These are phyloP conservation scores for Rhinopomastus cyanomelas DNA, from an alignment of 2,113 vertebrate species.

Conservation along the genomic window DNA sequence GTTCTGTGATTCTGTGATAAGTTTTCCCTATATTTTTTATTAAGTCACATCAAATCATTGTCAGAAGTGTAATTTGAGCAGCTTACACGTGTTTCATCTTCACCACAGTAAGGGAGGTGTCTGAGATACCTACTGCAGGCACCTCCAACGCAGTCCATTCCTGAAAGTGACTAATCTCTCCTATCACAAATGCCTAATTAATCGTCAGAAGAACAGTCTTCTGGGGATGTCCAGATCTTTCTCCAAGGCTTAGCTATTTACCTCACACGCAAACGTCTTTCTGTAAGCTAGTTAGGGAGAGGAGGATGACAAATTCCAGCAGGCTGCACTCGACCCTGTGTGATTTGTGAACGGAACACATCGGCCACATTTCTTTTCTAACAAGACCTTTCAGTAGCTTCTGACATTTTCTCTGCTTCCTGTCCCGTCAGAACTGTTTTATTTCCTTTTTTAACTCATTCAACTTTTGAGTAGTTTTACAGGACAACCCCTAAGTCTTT, in stretches of 20 bases:
- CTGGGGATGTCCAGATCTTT: neutral
- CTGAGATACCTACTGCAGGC: neutral
- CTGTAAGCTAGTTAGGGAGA: neutral
- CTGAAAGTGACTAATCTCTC: neutral
- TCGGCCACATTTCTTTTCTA: neutral
- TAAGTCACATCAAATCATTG: neutral
- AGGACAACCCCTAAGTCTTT: neutral
- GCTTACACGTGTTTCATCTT: neutral
- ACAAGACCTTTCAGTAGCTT: neutral
- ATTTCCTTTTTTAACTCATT: neutral
- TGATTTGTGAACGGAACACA: neutral
- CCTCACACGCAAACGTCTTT: slow-evolving; percentile 4
- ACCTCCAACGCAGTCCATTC: neutral
- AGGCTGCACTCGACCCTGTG: too few relatives aligned
- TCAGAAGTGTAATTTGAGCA: neutral
- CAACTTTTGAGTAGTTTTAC: neutral
- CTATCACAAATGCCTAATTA: slow-evolving; percentile 14
- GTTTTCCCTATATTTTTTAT: neutral
- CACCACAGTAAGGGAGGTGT: neutral
- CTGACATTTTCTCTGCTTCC: neutral
- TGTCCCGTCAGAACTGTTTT: neutral
- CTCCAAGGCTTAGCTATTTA: slow-evolving; percentile 6
- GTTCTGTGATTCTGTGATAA: neutral
- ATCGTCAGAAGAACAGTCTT: neutral
- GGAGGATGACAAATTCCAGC: slow-evolving; percentile 6